Conservation (phyloP, 2,113 vertebrate genomes). For the Pollachius pollachius region DNA sequence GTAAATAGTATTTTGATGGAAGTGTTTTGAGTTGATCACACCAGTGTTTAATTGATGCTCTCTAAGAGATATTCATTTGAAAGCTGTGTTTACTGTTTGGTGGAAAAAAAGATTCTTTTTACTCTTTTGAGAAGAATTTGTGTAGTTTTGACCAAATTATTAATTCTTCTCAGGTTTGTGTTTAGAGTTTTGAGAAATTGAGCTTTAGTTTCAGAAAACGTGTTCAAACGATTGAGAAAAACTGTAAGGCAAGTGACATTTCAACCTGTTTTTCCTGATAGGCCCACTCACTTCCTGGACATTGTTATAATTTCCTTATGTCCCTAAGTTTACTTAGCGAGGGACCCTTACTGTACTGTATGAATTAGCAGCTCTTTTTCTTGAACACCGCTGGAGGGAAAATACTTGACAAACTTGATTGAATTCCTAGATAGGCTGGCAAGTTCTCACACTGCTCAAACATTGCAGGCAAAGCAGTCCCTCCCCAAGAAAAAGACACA, state of each 20-base stretch:
- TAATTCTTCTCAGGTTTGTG: no score
- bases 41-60: no score
- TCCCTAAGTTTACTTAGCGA: constrained; percentile 19
- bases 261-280: constrained; percentile 40
- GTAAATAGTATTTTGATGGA: no score
- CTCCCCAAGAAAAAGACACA: constrained; percentile 26
- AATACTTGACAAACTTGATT: constrained; percentile 30
- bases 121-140: no score
- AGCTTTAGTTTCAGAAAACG: neutral
- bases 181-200: neutral
- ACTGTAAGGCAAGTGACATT: constrained; percentile 24
- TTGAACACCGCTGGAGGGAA: constrained; percentile 23
- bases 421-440: constrained; percentile 53
- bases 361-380: constrained; percentile 35
- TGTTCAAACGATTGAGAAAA: neutral
- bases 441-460: constrained; percentile 52
- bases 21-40: no score
- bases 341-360: constrained; percentile 28
- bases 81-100: no score
- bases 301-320: constrained; percentile 66
- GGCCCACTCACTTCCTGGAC: constrained; percentile 61
- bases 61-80: no score
- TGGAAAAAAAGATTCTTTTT: no score
- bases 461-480: constrained; percentile 32
- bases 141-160: no score